Percentiles rank a stretch among this genome's conserved stretches.
Conservation (phyloP, 1,140 invertebrate species). For the Sinonovacula constricta region DNA sequence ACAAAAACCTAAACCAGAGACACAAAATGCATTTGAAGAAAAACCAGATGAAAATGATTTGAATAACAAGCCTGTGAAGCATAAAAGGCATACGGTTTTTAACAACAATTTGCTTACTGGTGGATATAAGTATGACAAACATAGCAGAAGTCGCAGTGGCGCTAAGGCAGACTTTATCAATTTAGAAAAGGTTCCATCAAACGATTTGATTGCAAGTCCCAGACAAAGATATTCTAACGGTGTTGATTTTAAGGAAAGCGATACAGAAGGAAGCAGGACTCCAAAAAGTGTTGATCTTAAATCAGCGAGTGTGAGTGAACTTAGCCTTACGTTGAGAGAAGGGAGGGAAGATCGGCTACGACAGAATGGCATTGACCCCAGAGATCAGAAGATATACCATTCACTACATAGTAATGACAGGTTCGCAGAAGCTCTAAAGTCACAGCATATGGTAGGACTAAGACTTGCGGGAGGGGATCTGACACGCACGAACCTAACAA, state of each 20-base stretch:
- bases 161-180: too few relatives aligned
- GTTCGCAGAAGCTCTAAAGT: background rate
- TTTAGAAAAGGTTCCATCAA: too few relatives aligned
- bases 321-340: background rate
- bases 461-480: background rate
- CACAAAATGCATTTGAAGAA: constrained; percentile 20
- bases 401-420: background rate
- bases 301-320: background rate
- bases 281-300: background rate
- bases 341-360: background rate
- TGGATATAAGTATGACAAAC: constrained; percentile 47
- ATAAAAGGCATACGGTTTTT: constrained; percentile 40
- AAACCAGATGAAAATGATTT: background rate
- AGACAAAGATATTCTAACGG: too few relatives aligned
- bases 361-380: background rate
- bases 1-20: constrained; percentile 10
- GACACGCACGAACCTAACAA: too few relatives aligned
- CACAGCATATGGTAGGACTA: background rate
- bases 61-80: constrained; percentile 14
- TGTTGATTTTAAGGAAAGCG: too few relatives aligned
- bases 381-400: background rate
- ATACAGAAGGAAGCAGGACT: background rate
- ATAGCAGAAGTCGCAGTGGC: too few relatives aligned
- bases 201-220: too few relatives aligned
- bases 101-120: constrained; percentile 30